Conservation (phyloP, 2,888 invertebrate species). For the Diadegma fenestrale region DNA sequence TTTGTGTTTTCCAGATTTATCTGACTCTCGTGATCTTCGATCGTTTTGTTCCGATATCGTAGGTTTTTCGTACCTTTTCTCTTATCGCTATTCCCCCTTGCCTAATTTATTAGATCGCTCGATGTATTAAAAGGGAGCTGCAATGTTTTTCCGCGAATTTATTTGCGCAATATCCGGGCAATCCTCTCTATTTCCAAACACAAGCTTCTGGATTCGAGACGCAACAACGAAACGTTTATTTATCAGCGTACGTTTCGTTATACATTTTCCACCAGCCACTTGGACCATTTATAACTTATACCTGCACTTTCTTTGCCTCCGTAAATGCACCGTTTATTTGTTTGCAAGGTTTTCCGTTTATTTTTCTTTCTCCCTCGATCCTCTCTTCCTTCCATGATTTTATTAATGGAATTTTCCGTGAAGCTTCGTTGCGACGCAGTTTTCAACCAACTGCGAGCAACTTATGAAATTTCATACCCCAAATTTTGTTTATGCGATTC, state of each 20-base stretch:
- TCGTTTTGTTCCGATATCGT: not conserved
- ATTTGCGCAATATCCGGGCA: constrained; percentile 41
- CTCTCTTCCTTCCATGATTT: constrained; percentile 42
- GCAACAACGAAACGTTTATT: constrained; percentile 53
- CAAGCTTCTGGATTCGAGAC: constrained; percentile 13
- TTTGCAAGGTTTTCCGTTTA: constrained; percentile 30
- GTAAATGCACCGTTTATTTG: constrained; percentile 36
- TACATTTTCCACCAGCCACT: constrained; percentile 41
- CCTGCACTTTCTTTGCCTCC: constrained; percentile 11
- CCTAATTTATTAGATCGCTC: constrained; percentile 47
- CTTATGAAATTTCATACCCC: constrained; percentile 59
- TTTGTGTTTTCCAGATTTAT: not conserved
- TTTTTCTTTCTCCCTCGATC: not conserved
- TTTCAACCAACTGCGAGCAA: constrained; percentile 32
- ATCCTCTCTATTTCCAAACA: constrained; percentile 50
- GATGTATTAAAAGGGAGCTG: constrained; percentile 21
- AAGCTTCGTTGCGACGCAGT: not conserved
- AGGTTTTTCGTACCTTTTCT: constrained; percentile 1
- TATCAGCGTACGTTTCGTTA: constrained; percentile 42
- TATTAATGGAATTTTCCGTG: constrained; percentile 60
- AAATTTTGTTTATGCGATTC: not conserved
- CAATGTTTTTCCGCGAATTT: constrained; percentile 59
- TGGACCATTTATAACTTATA: constrained; percentile 14
- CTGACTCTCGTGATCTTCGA: not conserved
- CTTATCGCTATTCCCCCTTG: constrained; percentile 1